phyloP scores from a whole-genome alignment of 2,113 vertebrate genomes.

The Varanus salvator region DNA sequence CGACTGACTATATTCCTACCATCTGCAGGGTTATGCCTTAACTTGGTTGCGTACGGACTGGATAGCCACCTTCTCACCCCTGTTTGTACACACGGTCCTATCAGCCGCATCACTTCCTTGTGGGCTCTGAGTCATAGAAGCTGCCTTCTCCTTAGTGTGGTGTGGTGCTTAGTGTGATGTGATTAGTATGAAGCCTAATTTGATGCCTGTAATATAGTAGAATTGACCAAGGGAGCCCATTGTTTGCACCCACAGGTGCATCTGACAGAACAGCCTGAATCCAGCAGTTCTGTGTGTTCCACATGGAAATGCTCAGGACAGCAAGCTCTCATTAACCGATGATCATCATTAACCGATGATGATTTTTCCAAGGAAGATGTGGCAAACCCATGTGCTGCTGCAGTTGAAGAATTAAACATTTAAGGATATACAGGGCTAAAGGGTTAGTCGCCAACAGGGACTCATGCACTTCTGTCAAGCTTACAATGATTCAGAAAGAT shows the following conservation, averaged over 20 bases:
- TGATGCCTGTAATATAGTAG: background rate
- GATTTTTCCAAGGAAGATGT: slow-evolving; percentile 36
- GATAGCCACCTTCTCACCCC: too few species aligned
- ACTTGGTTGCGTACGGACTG: background rate
- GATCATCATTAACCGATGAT: slow-evolving; percentile 31
- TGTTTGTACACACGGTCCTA: background rate
- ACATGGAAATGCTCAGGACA: background rate
- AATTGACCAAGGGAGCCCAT: background rate
- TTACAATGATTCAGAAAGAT: background rate
- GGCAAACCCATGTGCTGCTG: slow-evolving; percentile 20
- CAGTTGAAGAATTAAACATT: slow-evolving; percentile 38
- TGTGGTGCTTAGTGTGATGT: background rate
- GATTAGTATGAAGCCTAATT: background rate
- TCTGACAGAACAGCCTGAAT: slow-evolving; percentile 24
- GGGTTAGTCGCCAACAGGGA: background rate
- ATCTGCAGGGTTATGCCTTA: background rate
- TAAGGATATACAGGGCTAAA: slow-evolving; percentile 38
- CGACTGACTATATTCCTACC: background rate
- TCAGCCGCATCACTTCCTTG: background rate
- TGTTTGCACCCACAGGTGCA: background rate
- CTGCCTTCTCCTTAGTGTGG: background rate
- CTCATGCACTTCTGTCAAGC: background rate
- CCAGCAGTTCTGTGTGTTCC: background rate
- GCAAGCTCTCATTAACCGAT: slow-evolving; percentile 36
- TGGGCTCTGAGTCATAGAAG: background rate